Evolutionary conservation across 2,888 invertebrate species (phyloP).

Genomic region (Drosophila monieri): DNA sequence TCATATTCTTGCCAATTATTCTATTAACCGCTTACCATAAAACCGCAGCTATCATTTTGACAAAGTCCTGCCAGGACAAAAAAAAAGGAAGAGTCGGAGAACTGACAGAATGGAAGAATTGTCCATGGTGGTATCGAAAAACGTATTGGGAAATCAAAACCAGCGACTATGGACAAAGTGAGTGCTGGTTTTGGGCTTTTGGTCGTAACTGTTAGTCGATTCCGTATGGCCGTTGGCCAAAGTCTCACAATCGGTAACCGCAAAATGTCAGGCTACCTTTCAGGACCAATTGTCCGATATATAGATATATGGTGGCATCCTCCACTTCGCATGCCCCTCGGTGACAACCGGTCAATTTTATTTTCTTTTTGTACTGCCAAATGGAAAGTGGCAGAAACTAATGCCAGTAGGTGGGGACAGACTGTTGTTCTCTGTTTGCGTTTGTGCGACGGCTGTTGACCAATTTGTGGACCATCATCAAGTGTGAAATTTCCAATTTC

Average conservation of each 20-base stretch:
- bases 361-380: constrained; percentile 69
- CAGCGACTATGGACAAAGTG: constrained; percentile 44
- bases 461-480: constrained; percentile 78
- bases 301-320: constrained; percentile 8
- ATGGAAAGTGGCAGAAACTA: constrained; percentile 39
- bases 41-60: constrained; percentile 19
- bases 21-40: constrained; percentile 10
- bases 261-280: constrained; percentile 69
- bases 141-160: constrained; percentile 61
- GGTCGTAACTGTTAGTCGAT: constrained; percentile 26
- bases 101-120: constrained; percentile 1
- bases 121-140: background rate
- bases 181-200: constrained; percentile 14
- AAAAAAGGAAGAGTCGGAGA: background rate
- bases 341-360: constrained; percentile 51
- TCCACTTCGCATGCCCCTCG: constrained; percentile 2
- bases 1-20: constrained; percentile 21
- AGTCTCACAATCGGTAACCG: constrained; percentile 59
- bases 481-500: constrained; percentile 85
- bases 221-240: constrained; percentile 27
- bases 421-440: constrained; percentile 33
- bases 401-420: constrained; percentile 63
- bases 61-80: background rate
- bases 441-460: constrained; percentile 63
- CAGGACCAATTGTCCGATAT: constrained; percentile 25